Conservation (phyloP, 1,140 invertebrate species). For the Riptortus pedestris region DNA sequence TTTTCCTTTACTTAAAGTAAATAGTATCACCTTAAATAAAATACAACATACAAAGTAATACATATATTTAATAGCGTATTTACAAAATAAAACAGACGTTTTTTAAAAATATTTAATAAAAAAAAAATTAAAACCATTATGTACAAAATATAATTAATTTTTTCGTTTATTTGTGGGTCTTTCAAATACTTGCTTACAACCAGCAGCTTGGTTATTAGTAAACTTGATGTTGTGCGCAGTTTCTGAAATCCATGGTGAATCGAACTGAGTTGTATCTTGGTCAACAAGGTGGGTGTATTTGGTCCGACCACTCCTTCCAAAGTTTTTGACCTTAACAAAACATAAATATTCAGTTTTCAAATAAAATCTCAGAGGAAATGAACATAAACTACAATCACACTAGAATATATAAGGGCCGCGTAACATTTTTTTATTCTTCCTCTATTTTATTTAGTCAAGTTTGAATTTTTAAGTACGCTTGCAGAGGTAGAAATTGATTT, state of each 20-base stretch:
- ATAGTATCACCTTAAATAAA: too few relatives aligned
- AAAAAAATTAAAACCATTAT: not conserved
- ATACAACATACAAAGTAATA: too few relatives aligned
- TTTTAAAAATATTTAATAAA: too few relatives aligned
- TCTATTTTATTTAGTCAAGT: too few relatives aligned
- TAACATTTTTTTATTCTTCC: too few relatives aligned
- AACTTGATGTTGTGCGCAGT: conserved; percentile 84
- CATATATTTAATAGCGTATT: too few relatives aligned
- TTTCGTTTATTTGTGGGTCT: conserved; percentile 60
- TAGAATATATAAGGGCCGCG: not conserved
- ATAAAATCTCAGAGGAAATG: too few relatives aligned
- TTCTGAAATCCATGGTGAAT: conserved; percentile 91
- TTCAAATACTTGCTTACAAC: conserved; percentile 90
- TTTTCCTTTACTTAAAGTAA: too few relatives aligned
- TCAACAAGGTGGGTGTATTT: conserved; percentile 99
- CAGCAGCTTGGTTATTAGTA: conserved; percentile 79
- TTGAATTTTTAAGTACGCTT: too few relatives aligned
- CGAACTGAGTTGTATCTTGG: conserved; percentile 97
- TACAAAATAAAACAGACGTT: too few relatives aligned
- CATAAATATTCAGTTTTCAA: conserved; percentile 10
- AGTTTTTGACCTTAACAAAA: conserved; percentile 80
- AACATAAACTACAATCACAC: conserved; percentile 2
- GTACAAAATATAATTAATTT: conserved; percentile 10
- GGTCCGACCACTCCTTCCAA: conserved; percentile 93
- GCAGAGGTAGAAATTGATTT: too few relatives aligned